Evolutionary conservation across 2,888 invertebrate species (phyloP), one percentile per base, ranked within the genome.

Genomic region (Aphidoletes aphidimyza): DNA sequence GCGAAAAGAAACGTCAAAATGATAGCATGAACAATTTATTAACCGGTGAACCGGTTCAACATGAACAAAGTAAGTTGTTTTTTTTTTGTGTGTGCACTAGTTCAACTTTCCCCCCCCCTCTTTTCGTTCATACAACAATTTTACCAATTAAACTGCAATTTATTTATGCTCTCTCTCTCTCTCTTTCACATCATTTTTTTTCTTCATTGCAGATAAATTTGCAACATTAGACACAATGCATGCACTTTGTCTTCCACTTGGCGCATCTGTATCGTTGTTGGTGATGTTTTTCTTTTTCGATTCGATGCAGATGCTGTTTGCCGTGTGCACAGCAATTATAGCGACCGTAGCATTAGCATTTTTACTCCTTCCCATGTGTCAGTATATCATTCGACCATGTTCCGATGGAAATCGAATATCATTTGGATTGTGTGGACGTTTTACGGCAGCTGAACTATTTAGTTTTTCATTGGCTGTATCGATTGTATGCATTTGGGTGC

Each of bases 241-340:
- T 91, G 98, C 98, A 87, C 93, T 98, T 88, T 98, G 98, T 91
- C 93, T 98, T 90, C 98, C 98, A 85, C 92, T 97, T 86, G 98
- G 98, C 88, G 98, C 98, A 87, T 98, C 98, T 86, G 94, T 98
- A 87, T 98, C 98, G 86, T 92, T 98, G 86, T 94, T 98, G 86
- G 94, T 98, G 88, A 98, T 98, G 98, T 98, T 98, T 91, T 98
- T 98, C 92, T 98, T 98, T 91, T 98, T 98, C 89, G 98, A 98
- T 91, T 98, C 98, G 85, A 97, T 98, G 95, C 98, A 98, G 91
- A 96, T 96, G 92, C 93, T 95, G 87, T 98, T 95, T 92, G 98
- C 96, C 86, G 97, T 98, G 88, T 98, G 98, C 90, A 98, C 98
- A 88, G 98, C 98, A 89, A 97, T 98, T 89, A 96, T 98, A 90